Base-by-base conservation (phyloP, 2,797 vertebrate genomes). In the Pseudomugil tenellus region DNA sequence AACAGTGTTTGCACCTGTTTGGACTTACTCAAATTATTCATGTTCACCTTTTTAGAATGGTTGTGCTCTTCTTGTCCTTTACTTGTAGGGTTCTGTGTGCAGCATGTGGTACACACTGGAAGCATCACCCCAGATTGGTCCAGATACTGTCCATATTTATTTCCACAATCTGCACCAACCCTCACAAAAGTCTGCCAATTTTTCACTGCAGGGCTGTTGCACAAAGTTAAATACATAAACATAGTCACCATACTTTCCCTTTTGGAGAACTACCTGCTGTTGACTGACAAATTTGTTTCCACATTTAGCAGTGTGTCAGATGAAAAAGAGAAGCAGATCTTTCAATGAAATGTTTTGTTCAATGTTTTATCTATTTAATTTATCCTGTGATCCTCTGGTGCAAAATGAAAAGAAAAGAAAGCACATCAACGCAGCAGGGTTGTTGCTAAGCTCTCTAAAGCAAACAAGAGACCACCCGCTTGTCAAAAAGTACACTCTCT, bases 371-470 rank as follows among this genome's bases (percentile, higher is more conserved):
- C 58, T 75, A 65, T 71, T 58, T 56, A 37, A 0, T 12, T 72
- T 81, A 78, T 83, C 69, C 63, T 39, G 58, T 85, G 63, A 76
- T 68, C 58, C 28, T 26, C 75, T 57, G 32, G 66, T 72, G 83
- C 67, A 87, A 88, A 71, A 87, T 87, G 75, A 71, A 85, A 86
- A 79, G 76, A 84, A 89, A 81, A 61, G 19, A n/a, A 37, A 17
- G 25, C 23, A 43, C 26, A 43, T 9, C 37, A 28, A 19, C 49
- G 16, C 83, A 87, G 78, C 67, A 61, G 77, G 74, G 69, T 72
- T 76, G 49, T 80, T 39, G 17, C 58, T 6, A 59, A 74, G 61
- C 63, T 67, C 79, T 60, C 68, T 28, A 70, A 80, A 84, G 85
- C 67, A 92, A 81, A 79, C 66, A n/a, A 60, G 56, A 66, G 52